These are phyloP conservation scores for Baccha elongata DNA, from an alignment of 2,888 invertebrate species.

Conservation along the genomic window DNA sequence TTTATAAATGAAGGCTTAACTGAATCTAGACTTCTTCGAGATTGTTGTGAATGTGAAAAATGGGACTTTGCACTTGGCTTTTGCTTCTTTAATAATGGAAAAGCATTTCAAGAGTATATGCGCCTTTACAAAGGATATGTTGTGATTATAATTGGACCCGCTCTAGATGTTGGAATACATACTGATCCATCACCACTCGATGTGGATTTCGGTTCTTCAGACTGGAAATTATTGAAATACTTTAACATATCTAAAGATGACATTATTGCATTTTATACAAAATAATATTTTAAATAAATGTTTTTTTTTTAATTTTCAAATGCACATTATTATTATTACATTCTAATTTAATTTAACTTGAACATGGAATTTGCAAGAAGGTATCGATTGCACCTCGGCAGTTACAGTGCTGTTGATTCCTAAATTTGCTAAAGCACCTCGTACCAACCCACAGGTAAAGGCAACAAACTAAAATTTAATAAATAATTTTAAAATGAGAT, in stretches of 20 bases:
- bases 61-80: conserved; percentile 86
- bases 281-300: conserved; percentile 34
- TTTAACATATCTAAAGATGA: conserved; percentile 86
- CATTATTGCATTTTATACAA: conserved; percentile 86
- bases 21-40: conserved; percentile 81
- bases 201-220: conserved; percentile 82
- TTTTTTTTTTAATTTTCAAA: not conserved
- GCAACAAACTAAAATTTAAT: conserved; percentile 88
- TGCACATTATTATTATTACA: conserved; percentile 43
- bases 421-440: conserved; percentile 97
- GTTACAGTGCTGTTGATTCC: conserved; percentile 97
- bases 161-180: conserved; percentile 85
- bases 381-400: conserved; percentile 96
- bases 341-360: conserved; percentile 88
- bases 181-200: conserved; percentile 89
- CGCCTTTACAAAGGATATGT: conserved; percentile 85
- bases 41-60: conserved; percentile 79
- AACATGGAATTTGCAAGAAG: conserved; percentile 95
- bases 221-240: conserved; percentile 84
- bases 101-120: conserved; percentile 88
- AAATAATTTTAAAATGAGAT: not conserved
- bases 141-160: conserved; percentile 90
- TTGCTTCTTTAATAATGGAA: conserved; percentile 91
- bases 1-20: conserved; percentile 82
- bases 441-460: conserved; percentile 96